Percentiles rank a stretch among this genome's conserved stretches.
These are phyloP conservation scores for Lineus longissimus DNA, from an alignment of 1,140 invertebrate genomes.

Conservation along the genomic window DNA sequence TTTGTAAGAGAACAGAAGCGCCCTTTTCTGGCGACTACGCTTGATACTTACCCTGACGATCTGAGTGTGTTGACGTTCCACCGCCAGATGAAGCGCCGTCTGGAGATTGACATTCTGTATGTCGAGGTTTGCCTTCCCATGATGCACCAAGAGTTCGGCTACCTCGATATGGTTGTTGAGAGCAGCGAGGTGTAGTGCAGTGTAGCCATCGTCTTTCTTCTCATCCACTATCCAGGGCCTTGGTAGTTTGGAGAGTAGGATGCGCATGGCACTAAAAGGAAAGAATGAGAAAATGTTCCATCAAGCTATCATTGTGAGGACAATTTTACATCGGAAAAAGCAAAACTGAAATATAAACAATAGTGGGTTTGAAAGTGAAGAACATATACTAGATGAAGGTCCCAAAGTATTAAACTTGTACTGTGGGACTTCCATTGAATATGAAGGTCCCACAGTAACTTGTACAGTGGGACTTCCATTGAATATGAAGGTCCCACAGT, in stretches of 20 bases:
- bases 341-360: neutral
- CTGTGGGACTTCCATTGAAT: too few species aligned
- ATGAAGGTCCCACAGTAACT: too few species aligned
- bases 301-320: neutral
- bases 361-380: neutral
- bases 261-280: slow-evolving; percentile 85
- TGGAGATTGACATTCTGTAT: slow-evolving; percentile 92
- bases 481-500: too few species aligned
- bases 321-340: slow-evolving; percentile 4
- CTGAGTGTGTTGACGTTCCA: slow-evolving; percentile 92
- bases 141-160: slow-evolving; percentile 75
- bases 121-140: slow-evolving; percentile 88
- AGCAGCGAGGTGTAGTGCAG: slow-evolving; percentile 88
- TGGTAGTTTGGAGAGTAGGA: slow-evolving; percentile 82
- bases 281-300: slow-evolving; percentile 21
- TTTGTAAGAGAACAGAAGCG: too few species aligned
- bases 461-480: too few species aligned
- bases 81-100: slow-evolving; percentile 90
- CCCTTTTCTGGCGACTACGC: too few species aligned
- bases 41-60: slow-evolving; percentile 72
- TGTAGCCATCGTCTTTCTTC: slow-evolving; percentile 97
- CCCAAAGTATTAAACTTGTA: too few species aligned
- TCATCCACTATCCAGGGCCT: slow-evolving; percentile 97
- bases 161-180: slow-evolving; percentile 97
- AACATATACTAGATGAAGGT: slow-evolving; percentile 39